Conservation (phyloP, 2,888 invertebrate genomes). For the Trissolcus brochymenae region DNA sequence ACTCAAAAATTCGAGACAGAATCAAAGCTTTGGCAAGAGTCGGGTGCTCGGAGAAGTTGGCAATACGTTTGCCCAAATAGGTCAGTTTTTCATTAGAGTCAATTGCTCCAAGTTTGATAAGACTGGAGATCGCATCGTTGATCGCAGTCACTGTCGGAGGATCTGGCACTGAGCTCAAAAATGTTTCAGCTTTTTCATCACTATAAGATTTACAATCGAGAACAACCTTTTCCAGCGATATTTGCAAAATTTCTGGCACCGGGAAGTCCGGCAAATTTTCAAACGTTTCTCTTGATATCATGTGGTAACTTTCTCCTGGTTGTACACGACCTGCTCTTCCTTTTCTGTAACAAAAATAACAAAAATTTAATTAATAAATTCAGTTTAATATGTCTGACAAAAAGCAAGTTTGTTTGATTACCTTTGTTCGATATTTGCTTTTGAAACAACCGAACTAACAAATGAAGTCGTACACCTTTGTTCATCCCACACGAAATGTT, state of each 20-base stretch:
- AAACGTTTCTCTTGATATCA: constrained; percentile 77
- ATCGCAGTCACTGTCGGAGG: constrained; percentile 79
- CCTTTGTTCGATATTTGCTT: constrained; percentile 80
- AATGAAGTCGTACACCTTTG: constrained; percentile 77
- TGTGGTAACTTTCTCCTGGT: constrained; percentile 80
- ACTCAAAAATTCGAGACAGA: constrained; percentile 79
- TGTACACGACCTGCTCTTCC: constrained; percentile 84
- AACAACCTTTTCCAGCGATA: constrained; percentile 79
- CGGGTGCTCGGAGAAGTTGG: constrained; percentile 80
- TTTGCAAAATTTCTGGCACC: constrained; percentile 81
- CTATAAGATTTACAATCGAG: constrained; percentile 81
- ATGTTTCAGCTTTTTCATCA: constrained; percentile 78
- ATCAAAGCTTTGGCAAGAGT: constrained; percentile 80
- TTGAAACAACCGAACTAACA: constrained; percentile 81
- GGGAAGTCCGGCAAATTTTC: constrained; percentile 78
- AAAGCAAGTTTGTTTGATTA: constrained; percentile 2
- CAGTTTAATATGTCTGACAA: neutral
- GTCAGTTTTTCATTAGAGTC: constrained; percentile 81
- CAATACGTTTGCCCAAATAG: constrained; percentile 79
- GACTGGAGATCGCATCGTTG: constrained; percentile 79
- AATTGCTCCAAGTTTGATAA: constrained; percentile 79
- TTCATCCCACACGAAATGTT: constrained; percentile 78
- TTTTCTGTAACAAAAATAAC: constrained; percentile 72
- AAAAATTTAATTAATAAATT: neutral
- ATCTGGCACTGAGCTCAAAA: constrained; percentile 81